These are phyloP conservation scores for Manacus vitellinus DNA, from an alignment of 2,113 vertebrate species.

Conservation along the genomic window DNA sequence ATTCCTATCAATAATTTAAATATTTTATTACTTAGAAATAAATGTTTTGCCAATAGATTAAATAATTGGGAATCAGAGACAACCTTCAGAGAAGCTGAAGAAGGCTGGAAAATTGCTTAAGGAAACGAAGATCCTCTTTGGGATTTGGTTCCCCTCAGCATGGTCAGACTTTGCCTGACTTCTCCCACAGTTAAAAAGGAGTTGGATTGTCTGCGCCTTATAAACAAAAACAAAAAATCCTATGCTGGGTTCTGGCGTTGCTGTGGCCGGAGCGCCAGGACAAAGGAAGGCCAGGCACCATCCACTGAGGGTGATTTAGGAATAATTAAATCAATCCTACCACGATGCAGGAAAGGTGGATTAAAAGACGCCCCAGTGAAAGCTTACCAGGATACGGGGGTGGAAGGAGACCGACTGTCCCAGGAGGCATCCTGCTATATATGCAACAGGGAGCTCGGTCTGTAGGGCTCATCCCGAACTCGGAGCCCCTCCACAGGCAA, in stretches of 20 bases:
- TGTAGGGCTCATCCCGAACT: background rate
- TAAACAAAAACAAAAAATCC: background rate
- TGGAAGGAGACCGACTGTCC: background rate
- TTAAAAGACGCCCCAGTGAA: slow-evolving; percentile 52
- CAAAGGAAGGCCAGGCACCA: slow-evolving; percentile 28
- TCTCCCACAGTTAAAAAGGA: background rate
- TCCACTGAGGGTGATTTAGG: slow-evolving; percentile 25
- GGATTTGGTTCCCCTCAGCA: background rate
- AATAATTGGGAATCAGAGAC: background rate
- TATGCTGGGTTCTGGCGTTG: background rate
- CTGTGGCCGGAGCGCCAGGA: background rate
- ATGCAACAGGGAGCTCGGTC: background rate
- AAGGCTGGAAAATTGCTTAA: background rate
- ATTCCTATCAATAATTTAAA: background rate
- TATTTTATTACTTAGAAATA: background rate
- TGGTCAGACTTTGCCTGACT: background rate
- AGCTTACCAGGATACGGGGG: background rate
- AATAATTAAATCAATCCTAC: slow-evolving; percentile 61
- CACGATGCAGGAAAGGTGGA: slow-evolving; percentile 42
- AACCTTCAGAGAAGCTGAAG: background rate
- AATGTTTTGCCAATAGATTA: background rate
- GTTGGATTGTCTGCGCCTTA: background rate
- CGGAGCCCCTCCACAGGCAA: background rate
- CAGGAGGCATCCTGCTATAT: background rate
- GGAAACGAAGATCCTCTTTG: background rate